phyloP scores from a whole-genome alignment of 1,140 invertebrate species.

The Calliphora vicina region DNA sequence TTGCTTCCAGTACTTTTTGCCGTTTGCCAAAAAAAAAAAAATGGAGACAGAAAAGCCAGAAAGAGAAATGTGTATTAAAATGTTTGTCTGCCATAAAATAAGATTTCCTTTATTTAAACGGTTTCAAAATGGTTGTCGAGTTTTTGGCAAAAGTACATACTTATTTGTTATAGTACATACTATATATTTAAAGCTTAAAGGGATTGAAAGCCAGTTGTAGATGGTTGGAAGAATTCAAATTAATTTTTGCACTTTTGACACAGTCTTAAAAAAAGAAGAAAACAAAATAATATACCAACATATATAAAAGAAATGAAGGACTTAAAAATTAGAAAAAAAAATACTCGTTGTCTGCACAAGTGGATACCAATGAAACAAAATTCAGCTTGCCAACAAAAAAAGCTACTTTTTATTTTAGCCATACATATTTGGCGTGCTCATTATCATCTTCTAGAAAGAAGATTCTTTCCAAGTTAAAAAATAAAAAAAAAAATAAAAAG shows the following conservation, averaged over 20 bases:
- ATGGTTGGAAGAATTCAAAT: not conserved
- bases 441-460: not conserved
- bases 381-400: not conserved
- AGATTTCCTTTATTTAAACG: conserved; percentile 5
- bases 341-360: too few species aligned
- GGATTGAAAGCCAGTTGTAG: not conserved
- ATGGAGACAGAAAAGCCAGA: not conserved
- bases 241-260: conserved; percentile 16
- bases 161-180: too few species aligned
- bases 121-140: not conserved
- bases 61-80: not conserved
- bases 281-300: not conserved
- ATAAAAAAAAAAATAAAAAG: too few species aligned
- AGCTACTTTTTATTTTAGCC: not conserved
- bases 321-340: not conserved
- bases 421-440: not conserved
- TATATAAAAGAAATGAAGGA: not conserved
- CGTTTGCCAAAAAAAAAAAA: not conserved
- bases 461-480: too few species aligned
- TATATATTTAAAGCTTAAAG: not conserved
- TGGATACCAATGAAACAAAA: not conserved
- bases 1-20: too few species aligned
- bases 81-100: conserved; percentile 16
- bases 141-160: too few species aligned
- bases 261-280: not conserved